phyloP scores from a whole-genome alignment of 1,140 invertebrate genomes.

The Drosophila takahashii region DNA sequence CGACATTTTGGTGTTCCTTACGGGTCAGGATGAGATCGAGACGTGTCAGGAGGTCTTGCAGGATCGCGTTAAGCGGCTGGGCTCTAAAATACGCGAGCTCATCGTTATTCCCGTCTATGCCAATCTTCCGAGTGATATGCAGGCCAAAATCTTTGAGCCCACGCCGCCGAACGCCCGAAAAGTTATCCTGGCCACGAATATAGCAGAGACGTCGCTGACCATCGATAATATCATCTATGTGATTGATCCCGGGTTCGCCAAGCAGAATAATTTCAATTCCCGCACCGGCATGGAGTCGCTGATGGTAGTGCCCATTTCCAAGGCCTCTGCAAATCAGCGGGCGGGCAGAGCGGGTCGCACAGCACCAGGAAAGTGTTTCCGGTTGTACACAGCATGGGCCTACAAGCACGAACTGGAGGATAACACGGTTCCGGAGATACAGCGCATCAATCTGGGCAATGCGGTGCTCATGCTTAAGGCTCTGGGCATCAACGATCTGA shows the following conservation, averaged over 20 bases:
- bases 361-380: conserved; percentile 98
- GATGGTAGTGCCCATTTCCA: conserved; percentile 98
- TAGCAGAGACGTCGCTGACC: conserved; percentile 99
- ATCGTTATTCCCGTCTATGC: conserved; percentile 98
- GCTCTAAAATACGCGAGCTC: conserved; percentile 96
- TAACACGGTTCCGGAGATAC: conserved; percentile 99
- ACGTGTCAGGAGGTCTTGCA: conserved; percentile 96
- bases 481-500: conserved; percentile 98
- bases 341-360: conserved; percentile 96
- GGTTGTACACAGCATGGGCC: conserved; percentile 98
- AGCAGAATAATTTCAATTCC: conserved; percentile 99
- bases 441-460: conserved; percentile 98
- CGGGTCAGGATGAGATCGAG: conserved; percentile 98
- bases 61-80: conserved; percentile 95
- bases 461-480: conserved; percentile 98
- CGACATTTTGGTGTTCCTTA: conserved; percentile 98
- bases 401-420: conserved; percentile 99
- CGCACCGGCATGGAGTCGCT: conserved; percentile 99
- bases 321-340: conserved; percentile 97
- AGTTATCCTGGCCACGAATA: conserved; percentile 99
- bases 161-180: conserved; percentile 97
- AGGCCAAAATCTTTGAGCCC: conserved; percentile 98
- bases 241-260: conserved; percentile 99
- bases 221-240: conserved; percentile 99
- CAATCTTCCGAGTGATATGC: conserved; percentile 99